A percentile compares a stretch with the other conserved stretches of the same genome.
Evolutionary conservation across 2,888 invertebrate species (phyloP).

Genomic region (Seira sanloemensis): DNA sequence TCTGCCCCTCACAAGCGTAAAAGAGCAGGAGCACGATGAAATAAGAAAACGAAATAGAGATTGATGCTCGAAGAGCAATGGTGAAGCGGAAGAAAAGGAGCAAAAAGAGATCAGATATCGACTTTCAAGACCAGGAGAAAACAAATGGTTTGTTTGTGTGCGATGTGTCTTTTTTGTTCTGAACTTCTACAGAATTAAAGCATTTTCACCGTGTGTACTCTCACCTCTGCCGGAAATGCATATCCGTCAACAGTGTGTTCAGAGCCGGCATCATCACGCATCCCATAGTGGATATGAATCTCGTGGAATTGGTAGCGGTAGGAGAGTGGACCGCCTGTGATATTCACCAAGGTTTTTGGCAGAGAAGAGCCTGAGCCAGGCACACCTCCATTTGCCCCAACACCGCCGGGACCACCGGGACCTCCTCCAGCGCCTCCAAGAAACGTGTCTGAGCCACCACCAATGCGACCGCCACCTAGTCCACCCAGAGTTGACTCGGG

Average conservation of each 20-base stretch:
- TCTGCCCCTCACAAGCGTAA: not conserved
- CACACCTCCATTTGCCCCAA: constrained; percentile 52
- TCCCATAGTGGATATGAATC: constrained; percentile 95
- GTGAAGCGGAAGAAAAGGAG: not conserved
- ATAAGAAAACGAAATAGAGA: constrained; percentile 38
- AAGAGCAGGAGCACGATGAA: constrained; percentile 14
- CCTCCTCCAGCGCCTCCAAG: constrained; percentile 57
- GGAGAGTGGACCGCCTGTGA: constrained; percentile 96
- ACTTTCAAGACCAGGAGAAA: constrained; percentile 15
- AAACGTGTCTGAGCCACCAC: constrained; percentile 39
- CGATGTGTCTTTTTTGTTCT: constrained; percentile 2
- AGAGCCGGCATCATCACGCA: constrained; percentile 93
- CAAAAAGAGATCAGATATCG: constrained; percentile 31
- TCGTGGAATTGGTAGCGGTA: constrained; percentile 97
- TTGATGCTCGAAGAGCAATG: constrained; percentile 12
- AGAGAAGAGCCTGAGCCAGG: constrained; percentile 52
- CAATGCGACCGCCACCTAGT: constrained; percentile 41
- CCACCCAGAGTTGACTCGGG: constrained; percentile 51
- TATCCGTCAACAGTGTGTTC: constrained; percentile 98
- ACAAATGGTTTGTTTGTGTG: constrained; percentile 45
- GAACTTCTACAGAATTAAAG: constrained; percentile 2
- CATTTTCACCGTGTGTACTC: not conserved
- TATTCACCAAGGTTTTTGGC: constrained; percentile 82
- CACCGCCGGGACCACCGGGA: constrained; percentile 53
- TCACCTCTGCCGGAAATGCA: constrained; percentile 98